Percentiles rank a stretch among this genome's conserved stretches.
Conservation (phyloP, 1,140 invertebrate species). For the Orius insidiosus region DNA sequence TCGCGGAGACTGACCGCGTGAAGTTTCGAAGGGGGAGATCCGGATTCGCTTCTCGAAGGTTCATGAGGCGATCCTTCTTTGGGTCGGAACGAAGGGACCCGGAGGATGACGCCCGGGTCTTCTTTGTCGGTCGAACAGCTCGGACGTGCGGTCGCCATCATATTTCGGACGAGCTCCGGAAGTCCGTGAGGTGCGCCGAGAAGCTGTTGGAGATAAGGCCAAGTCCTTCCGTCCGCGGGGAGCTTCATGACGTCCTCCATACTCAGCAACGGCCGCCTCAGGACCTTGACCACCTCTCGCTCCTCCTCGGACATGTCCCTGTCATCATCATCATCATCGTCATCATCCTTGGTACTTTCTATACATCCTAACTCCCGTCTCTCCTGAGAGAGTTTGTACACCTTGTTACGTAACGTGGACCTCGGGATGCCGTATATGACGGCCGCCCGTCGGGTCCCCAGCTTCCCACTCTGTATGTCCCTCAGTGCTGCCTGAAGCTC, state of each 20-base stretch:
- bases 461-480: constrained; percentile 80
- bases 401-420: constrained; percentile 86
- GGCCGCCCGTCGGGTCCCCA: constrained; percentile 79
- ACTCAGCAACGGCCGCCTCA: constrained; percentile 35
- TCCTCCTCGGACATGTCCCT: constrained; percentile 45
- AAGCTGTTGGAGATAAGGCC: constrained; percentile 38
- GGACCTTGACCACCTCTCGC: constrained; percentile 39
- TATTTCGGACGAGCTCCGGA: constrained; percentile 20
- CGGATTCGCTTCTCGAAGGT: constrained; percentile 26
- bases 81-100: constrained; percentile 82
- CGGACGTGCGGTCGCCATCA: constrained; percentile 17
- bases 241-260: constrained; percentile 41
- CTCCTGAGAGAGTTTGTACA: constrained; percentile 69
- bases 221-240: constrained; percentile 27
- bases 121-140: constrained; percentile 8
- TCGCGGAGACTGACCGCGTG: constrained; percentile 41
- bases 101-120: constrained; percentile 51
- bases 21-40: constrained; percentile 36
- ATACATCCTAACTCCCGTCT: constrained; percentile 12
- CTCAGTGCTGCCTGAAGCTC: constrained; percentile 75
- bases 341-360: constrained; percentile 16
- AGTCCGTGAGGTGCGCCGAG: constrained; percentile 24
- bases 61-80: constrained; percentile 24
- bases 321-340: constrained; percentile 34
- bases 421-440: constrained; percentile 89